Conservation (phyloP, 2,113 vertebrate genomes). For the Odocoileus virginianus region DNA sequence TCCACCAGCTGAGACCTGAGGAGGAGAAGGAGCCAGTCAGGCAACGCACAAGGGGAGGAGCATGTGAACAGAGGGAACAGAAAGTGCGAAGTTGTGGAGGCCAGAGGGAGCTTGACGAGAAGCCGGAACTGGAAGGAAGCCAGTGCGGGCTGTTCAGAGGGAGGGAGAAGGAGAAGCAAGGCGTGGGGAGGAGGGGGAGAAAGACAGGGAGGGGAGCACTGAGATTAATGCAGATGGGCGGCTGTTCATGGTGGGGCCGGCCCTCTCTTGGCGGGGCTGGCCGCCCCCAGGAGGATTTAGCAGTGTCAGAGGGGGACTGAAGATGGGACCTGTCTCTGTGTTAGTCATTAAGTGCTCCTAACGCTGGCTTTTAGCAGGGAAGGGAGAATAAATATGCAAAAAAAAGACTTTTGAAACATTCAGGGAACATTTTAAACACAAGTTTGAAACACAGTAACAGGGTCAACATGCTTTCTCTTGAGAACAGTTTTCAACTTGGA, state of each 20-base stretch:
- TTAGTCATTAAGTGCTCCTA: not conserved
- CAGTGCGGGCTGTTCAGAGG: not conserved
- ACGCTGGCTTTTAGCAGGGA: not conserved
- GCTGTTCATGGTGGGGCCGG: not conserved
- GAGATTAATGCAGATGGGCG: not conserved
- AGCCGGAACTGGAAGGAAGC: not conserved
- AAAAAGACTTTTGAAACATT: not conserved
- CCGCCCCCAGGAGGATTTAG: not conserved
- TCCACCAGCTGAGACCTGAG: not conserved
- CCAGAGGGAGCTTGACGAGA: not conserved
- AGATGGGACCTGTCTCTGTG: not conserved
- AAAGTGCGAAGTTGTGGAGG: not conserved
- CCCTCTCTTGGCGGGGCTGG: not conserved
- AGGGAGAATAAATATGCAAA: constrained; percentile 34
- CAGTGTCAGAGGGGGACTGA: no score
- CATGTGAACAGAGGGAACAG: not conserved
- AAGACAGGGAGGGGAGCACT: not conserved
- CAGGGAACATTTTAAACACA: constrained; percentile 1
- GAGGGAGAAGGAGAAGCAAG: not conserved
- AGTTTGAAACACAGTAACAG: not conserved
- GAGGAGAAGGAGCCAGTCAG: not conserved
- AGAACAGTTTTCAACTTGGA: constrained; percentile 9
- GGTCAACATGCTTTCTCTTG: constrained; percentile 8
- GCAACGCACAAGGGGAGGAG: not conserved
- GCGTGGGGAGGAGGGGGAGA: not conserved